A percentile compares a stretch with the other conserved stretches of the same genome.
These are phyloP conservation scores for Salvator merianae DNA, from an alignment of 2,113 vertebrate genomes.

Conservation along the genomic window DNA sequence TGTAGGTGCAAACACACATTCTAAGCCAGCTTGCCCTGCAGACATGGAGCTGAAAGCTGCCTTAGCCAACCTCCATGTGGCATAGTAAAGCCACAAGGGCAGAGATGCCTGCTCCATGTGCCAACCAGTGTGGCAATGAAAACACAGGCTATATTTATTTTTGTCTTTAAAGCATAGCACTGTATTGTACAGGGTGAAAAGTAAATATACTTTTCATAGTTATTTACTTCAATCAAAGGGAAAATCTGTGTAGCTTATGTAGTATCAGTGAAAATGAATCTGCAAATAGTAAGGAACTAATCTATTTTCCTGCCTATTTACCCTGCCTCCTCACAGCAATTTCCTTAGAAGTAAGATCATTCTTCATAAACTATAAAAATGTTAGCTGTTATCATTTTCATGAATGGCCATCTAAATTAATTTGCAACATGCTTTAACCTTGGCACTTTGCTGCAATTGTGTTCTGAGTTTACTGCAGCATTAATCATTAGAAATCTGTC, in stretches of 20 bases:
- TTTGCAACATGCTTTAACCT: slow-evolving; percentile 45
- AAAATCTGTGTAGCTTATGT: slow-evolving; percentile 17
- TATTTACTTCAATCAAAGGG: slow-evolving; percentile 60
- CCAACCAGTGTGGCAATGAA: too few species aligned
- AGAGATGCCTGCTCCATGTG: too few species aligned
- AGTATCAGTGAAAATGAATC: slow-evolving; percentile 51
- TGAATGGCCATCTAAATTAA: slow-evolving; percentile 52
- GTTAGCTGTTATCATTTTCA: slow-evolving; percentile 47
- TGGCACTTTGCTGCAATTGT: slow-evolving; percentile 32
- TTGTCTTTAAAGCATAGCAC: slow-evolving; percentile 37
- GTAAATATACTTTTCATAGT: slow-evolving; percentile 51
- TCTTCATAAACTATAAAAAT: slow-evolving; percentile 25
- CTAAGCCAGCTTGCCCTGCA: too few species aligned
- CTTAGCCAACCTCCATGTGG: too few species aligned
- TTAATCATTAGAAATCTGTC: slow-evolving; percentile 57
- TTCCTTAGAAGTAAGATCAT: slow-evolving; percentile 34
- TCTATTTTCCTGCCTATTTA: slow-evolving; percentile 32
- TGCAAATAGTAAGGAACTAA: slow-evolving; percentile 18
- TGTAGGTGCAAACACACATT: too few species aligned
- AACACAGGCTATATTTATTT: slow-evolving; percentile 5
- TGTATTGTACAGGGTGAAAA: slow-evolving; percentile 55
- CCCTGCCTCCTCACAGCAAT: slow-evolving; percentile 9
- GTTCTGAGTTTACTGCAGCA: slow-evolving; percentile 46
- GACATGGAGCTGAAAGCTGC: too few species aligned
- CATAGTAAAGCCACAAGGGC: too few species aligned